Evolutionary conservation across 2,888 invertebrate species (phyloP).

Genomic region (Mycogona germanica): DNA sequence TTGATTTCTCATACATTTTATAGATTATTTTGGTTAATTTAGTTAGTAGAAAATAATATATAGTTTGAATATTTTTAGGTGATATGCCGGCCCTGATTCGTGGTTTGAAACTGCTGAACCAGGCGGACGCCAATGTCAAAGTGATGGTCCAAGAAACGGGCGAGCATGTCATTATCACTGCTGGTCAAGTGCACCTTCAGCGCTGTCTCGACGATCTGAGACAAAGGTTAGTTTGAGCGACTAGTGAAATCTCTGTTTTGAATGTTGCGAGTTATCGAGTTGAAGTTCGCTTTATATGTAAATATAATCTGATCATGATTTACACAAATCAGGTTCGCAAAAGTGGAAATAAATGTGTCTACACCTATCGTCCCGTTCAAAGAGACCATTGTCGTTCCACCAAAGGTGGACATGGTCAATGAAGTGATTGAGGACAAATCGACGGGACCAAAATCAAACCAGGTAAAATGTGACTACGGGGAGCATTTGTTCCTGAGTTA

Average conservation of each 20-base stretch:
- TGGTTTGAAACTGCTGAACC: constrained; percentile 72
- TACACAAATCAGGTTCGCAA: constrained; percentile 50
- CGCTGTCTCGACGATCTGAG: constrained; percentile 87
- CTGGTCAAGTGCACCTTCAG: constrained; percentile 94
- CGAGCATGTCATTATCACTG: constrained; percentile 85
- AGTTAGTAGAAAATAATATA: background rate
- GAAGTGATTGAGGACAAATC: constrained; percentile 58
- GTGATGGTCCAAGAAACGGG: constrained; percentile 85
- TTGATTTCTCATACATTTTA: constrained; percentile 24
- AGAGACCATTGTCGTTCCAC: constrained; percentile 77
- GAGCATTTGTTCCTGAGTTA: background rate
- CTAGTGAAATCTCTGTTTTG: background rate
- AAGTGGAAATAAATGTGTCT: constrained; percentile 77
- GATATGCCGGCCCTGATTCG: constrained; percentile 52
- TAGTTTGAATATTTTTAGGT: constrained; percentile 24
- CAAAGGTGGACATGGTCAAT: constrained; percentile 70
- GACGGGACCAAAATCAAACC: background rate
- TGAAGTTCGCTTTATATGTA: background rate
- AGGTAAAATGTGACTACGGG: background rate
- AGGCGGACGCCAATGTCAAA: constrained; percentile 88
- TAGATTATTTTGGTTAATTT: background rate
- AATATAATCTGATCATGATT: background rate
- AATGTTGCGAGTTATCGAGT: background rate
- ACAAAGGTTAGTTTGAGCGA: constrained; percentile 35
- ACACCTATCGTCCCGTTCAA: constrained; percentile 92